Percentiles rank a stretch among this genome's conserved stretches.
These are phyloP conservation scores for Cephus rjabovi DNA, from an alignment of 2,888 invertebrate species.

Conservation along the genomic window DNA sequence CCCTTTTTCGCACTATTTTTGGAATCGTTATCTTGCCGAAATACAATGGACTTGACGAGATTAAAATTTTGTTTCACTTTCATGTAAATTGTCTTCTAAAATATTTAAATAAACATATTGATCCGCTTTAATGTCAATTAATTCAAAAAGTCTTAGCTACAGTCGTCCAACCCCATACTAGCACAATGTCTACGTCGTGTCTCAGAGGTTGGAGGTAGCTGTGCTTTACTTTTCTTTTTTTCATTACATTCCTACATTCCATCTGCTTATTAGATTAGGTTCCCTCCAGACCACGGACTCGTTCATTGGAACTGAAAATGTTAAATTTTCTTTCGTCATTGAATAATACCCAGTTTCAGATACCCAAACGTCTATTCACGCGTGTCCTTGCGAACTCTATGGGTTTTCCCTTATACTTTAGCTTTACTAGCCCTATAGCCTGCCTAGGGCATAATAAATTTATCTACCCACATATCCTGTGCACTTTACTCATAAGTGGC, in stretches of 20 bases:
- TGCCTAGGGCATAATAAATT: no score
- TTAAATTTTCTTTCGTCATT: constrained; percentile 45
- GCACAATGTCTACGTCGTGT: constrained; percentile 1
- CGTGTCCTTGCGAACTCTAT: constrained; percentile 11
- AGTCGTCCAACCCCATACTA: constrained; percentile 5
- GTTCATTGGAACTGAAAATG: constrained; percentile 69
- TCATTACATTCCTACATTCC: background rate
- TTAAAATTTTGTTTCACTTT: background rate
- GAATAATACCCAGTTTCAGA: constrained; percentile 15
- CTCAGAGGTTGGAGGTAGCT: background rate
- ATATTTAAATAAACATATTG: background rate
- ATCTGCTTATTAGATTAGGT: constrained; percentile 26
- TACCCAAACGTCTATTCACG: constrained; percentile 5
- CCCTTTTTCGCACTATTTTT: background rate
- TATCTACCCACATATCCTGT: no score
- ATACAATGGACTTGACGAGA: background rate
- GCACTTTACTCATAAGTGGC: background rate
- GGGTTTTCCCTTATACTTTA: background rate
- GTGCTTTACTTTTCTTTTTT: no score
- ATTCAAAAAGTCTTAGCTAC: background rate
- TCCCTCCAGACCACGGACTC: background rate
- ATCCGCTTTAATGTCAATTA: constrained; percentile 9
- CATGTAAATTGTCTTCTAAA: constrained; percentile 8
- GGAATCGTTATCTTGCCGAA: constrained; percentile 3
- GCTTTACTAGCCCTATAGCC: no score